Conservation (phyloP, 2,888 invertebrate species). For the Uloborus plumipes region DNA sequence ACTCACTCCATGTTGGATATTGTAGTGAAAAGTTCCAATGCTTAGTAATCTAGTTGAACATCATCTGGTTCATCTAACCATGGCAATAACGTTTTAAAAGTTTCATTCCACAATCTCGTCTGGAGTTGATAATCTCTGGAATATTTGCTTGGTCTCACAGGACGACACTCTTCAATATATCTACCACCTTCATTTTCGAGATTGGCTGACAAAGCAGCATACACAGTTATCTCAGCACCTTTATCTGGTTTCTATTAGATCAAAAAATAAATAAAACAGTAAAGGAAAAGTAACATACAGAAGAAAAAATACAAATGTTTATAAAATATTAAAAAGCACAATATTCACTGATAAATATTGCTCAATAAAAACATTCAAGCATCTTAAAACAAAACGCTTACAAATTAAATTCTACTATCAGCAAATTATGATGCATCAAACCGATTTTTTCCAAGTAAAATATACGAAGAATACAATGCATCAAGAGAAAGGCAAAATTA, state of each 20-base stretch:
- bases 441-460: no score
- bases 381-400: no score
- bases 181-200: conserved; percentile 84
- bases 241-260: conserved; percentile 78
- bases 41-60: neutral
- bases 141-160: conserved; percentile 63
- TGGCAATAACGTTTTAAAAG: conserved; percentile 69
- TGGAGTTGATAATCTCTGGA: conserved; percentile 77
- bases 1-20: no score
- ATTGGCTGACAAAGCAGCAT: conserved; percentile 81
- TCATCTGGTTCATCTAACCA: conserved; percentile 61
- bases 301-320: no score
- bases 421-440: no score
- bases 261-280: conserved; percentile 67
- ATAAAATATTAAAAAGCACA: no score
- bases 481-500: no score
- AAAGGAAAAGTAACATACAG: neutral
- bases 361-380: no score
- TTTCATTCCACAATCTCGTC: conserved; percentile 79
- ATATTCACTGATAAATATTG: no score
- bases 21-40: no score
- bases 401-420: no score
- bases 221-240: conserved; percentile 84
- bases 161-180: conserved; percentile 84
- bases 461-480: no score